Base-by-base conservation (phyloP, 2,888 invertebrate genomes). In the Xestoiulus laeticollis region DNA sequence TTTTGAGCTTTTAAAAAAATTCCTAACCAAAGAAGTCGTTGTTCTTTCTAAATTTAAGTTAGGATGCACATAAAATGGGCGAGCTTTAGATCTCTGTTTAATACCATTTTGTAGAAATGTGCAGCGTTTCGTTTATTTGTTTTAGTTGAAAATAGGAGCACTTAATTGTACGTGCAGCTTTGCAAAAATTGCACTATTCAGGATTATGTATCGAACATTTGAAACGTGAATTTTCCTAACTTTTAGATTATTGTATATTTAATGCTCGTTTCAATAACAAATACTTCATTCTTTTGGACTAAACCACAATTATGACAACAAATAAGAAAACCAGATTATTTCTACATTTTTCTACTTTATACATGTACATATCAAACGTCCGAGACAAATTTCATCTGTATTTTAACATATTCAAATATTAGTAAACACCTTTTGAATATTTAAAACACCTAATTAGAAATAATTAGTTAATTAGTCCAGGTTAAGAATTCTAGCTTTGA, bases 71-170 rank as follows among this genome's bases (percentile, higher is more conserved):
- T 68, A 68, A 68, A 68, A 68, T 68, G 68, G 22, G 68, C 68
- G 26, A 68, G 68, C 68, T 68, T n/a, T 68, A 68, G 68, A 68
- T 68, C n/a, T n/a, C 68, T 68, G 68, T 26, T 68, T 68, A 68
- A 68, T 68, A n/a, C 68, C n/a, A 68, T 68, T 68, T 68, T 68
- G 26, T 68, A 26, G 68, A 68, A 68, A 68, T 26, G 26, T 26
- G 68, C 68, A n/a, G 68, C 68, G 10, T 68, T 68, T 10, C 26
- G 68, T 68, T 68, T 68, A 68, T 68, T 68, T 68, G 68, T 68
- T 68, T 68, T 26, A 68, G 68, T 68, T 68, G 68, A 68, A 68
- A 68, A 68, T 68, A 68, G 68, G 68, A 68, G 68, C 68, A 68
- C 68, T 68, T 68, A 68, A 68, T 68, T 68, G 68, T 26, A 68